Conservation (phyloP, 2,888 invertebrate genomes). For the Acrobasis repandana region DNA sequence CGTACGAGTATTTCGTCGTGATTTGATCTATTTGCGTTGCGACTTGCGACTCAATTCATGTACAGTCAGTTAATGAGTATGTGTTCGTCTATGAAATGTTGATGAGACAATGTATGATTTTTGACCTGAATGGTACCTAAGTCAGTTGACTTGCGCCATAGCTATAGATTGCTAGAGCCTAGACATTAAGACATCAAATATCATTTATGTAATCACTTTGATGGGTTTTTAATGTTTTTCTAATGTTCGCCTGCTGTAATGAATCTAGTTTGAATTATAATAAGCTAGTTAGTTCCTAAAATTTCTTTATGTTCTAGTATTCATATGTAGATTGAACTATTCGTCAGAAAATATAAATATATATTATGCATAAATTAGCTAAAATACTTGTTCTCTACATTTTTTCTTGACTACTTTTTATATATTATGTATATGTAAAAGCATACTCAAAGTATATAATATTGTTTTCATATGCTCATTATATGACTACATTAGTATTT, state of each 20-base stretch:
- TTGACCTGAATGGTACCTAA: slow-evolving; percentile 24
- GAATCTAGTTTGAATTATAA: background rate
- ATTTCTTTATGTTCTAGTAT: background rate
- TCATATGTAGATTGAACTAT: slow-evolving; percentile 12
- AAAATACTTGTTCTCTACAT: slow-evolving; percentile 64
- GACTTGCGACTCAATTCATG: slow-evolving; percentile 26
- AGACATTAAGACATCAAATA: slow-evolving; percentile 6
- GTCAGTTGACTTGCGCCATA: slow-evolving; percentile 24
- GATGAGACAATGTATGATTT: slow-evolving; percentile 41
- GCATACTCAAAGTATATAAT: slow-evolving; percentile 73
- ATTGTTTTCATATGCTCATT: slow-evolving; percentile 68
- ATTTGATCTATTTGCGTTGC: slow-evolving; percentile 33
- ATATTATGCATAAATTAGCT: slow-evolving; percentile 58
- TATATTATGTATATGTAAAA: slow-evolving; percentile 65
- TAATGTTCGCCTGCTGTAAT: background rate
- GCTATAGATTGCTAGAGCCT: slow-evolving; percentile 18
- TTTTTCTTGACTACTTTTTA: slow-evolving; percentile 66
- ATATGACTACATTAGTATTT: slow-evolving; percentile 69
- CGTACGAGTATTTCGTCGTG: slow-evolving; percentile 37
- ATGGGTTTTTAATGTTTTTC: background rate
- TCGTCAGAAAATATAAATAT: slow-evolving; percentile 32
- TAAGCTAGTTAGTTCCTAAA: slow-evolving; percentile 10
- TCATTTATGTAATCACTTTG: background rate
- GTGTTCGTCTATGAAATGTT: slow-evolving; percentile 46
- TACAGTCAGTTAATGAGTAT: slow-evolving; percentile 30